Conservation (phyloP, 2,888 invertebrate species). For the Troides oblongomaculatus region DNA sequence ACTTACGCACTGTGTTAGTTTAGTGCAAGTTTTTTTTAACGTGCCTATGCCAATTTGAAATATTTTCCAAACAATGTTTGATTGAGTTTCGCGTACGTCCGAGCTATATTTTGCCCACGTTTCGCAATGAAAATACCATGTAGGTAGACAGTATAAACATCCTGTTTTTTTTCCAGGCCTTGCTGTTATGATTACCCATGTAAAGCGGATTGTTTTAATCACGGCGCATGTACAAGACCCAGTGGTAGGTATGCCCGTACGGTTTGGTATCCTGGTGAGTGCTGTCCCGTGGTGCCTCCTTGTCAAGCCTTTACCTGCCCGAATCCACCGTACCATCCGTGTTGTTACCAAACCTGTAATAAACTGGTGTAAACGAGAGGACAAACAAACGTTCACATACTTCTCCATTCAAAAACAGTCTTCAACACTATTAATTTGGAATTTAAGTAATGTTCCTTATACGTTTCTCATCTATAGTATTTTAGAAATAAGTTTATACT, state of each 20-base stretch:
- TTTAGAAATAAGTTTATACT: neutral
- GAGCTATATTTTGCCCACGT: constrained; percentile 1
- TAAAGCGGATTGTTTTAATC: constrained; percentile 73
- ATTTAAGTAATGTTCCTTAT: neutral
- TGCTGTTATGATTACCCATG: constrained; percentile 75
- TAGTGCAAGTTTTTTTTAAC: neutral
- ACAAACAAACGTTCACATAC: neutral
- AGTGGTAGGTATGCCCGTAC: constrained; percentile 70
- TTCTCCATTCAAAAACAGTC: neutral
- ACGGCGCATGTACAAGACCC: constrained; percentile 66
- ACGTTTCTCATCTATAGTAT: neutral
- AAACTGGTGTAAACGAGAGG: constrained; percentile 50
- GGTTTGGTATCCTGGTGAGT: constrained; percentile 72
- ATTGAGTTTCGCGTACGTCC: constrained; percentile 5
- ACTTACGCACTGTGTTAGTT: neutral
- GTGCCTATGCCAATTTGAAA: constrained; percentile 11
- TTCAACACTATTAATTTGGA: neutral
- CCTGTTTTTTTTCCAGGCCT: constrained; percentile 48
- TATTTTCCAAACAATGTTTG: constrained; percentile 19
- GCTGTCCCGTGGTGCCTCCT: constrained; percentile 60
- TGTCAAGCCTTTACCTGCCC: constrained; percentile 73
- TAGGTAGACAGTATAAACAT: neutral
- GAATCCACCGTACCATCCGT: constrained; percentile 70
- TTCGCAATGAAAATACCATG: constrained; percentile 10
- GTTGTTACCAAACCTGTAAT: constrained; percentile 68